Evolutionary conservation across 2,888 invertebrate genomes (phyloP), one percentile per base, ranked within the genome.

Genomic region (Agriopis leucophaearia): DNA sequence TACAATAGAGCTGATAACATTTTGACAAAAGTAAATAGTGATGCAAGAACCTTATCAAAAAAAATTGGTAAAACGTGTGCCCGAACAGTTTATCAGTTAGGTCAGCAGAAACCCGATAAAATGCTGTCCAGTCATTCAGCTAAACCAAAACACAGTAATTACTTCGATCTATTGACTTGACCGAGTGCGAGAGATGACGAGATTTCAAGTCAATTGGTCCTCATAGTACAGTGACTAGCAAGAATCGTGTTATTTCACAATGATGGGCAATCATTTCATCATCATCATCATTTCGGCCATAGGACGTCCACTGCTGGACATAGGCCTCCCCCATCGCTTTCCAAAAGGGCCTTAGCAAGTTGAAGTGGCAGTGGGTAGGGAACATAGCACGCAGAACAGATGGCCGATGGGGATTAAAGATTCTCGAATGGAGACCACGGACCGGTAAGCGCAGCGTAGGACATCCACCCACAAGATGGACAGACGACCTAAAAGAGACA

Each of bases 131-230:
- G 65, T 74, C 72, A 74, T 60, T 64, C 8, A 52, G 51, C 64
- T 48, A 44, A 52, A 58, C 61, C 61, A 69, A 62, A 64, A 69
- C 51, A 64, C 13, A 64, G 64, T 64, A 68, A 68, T 51, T 64
- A 27, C 35, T 38, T 9, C 62, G 67, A 74, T 69, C 71, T 62
- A 64, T 64, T 72, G 70, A 64, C 72, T 64, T 72, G 70, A 64
- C 72, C 71, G 42, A 66, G 35, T 55, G 55, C 18, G 16, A 18
- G 54, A 52, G 55, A 56, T 60, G 54, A 40, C 13, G 47, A 60
- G 58, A 61, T 56, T 18, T 16, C n/a, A 55, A 40, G 38, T 36
- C 36, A n/a, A n/a, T 16, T 8, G 48, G 1, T 35, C 36, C n/a
- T 15, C 47, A 59, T 50, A 55, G 5, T 50, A 12, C 44, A 60